A percentile compares a stretch with the other conserved stretches of the same genome.
These are phyloP conservation scores for Disparrhopalites patrizii DNA, from an alignment of 2,888 invertebrate species.

Conservation along the genomic window DNA sequence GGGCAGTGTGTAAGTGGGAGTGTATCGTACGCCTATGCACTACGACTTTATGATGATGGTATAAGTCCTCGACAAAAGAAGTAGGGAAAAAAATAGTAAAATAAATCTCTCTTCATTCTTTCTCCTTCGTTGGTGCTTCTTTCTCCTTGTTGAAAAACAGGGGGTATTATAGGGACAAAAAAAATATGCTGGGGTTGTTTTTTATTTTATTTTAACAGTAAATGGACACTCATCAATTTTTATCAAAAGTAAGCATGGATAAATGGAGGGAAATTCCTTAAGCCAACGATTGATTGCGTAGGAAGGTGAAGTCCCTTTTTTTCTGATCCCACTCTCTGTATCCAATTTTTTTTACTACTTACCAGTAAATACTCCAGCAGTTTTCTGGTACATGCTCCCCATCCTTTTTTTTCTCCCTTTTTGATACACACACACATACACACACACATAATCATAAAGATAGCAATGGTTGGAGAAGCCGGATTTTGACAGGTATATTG, in stretches of 20 bases:
- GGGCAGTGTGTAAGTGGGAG: neutral
- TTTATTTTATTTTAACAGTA: neutral
- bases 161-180: too few species aligned
- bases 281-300: neutral
- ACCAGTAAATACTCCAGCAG: too few species aligned
- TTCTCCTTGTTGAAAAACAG: too few species aligned
- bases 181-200: too few species aligned
- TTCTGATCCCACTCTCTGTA: neutral
- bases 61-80: neutral
- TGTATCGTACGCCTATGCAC: neutral
- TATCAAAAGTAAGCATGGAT: constrained; percentile 14
- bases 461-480: neutral
- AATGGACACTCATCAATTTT: constrained; percentile 19
- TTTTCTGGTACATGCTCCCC: too few species aligned
- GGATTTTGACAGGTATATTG: too few species aligned
- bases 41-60: neutral
- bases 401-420: too few species aligned
- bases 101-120: too few species aligned
- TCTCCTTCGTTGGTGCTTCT: too few species aligned
- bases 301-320: too few species aligned
- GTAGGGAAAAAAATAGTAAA: neutral
- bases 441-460: neutral
- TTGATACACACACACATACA: too few species aligned
- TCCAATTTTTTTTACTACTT: neutral
- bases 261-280: neutral